These are phyloP conservation scores for Augochlorella aurata DNA, from an alignment of 2,888 invertebrate species.

Conservation along the genomic window DNA sequence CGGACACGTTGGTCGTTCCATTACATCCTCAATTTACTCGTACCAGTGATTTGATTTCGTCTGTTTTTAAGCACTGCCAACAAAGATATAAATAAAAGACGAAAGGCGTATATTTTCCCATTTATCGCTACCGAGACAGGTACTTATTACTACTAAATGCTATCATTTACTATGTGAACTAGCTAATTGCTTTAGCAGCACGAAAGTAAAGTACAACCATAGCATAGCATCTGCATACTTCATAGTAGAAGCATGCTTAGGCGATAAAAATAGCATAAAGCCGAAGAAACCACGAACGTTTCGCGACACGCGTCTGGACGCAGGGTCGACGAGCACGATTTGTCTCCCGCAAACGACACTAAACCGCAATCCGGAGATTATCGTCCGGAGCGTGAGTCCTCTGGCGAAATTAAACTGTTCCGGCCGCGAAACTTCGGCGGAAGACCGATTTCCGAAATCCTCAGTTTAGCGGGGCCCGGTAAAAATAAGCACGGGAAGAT, in stretches of 20 bases:
- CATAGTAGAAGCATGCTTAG: background rate
- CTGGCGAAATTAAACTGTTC: slow-evolving; percentile 33
- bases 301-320: background rate
- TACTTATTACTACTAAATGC: background rate
- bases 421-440: slow-evolving; percentile 18
- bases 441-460: slow-evolving; percentile 52
- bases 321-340: background rate
- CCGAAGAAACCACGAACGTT: background rate
- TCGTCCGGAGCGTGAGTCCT: background rate
- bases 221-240: background rate
- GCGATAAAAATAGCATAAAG: background rate
- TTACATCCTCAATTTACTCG: background rate
- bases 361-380: slow-evolving; percentile 7
- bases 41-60: background rate
- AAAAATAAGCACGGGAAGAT: slow-evolving; percentile 66
- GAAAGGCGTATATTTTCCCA: too few relatives aligned
- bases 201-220: background rate
- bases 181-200: background rate
- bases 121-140: too few relatives aligned
- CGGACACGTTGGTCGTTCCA: background rate
- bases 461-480: slow-evolving; percentile 44
- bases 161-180: background rate
- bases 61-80: background rate
- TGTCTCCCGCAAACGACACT: background rate
- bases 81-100: background rate